These are phyloP conservation scores for Conus betulinus DNA, from an alignment of 1,140 invertebrate genomes.

Conservation along the genomic window DNA sequence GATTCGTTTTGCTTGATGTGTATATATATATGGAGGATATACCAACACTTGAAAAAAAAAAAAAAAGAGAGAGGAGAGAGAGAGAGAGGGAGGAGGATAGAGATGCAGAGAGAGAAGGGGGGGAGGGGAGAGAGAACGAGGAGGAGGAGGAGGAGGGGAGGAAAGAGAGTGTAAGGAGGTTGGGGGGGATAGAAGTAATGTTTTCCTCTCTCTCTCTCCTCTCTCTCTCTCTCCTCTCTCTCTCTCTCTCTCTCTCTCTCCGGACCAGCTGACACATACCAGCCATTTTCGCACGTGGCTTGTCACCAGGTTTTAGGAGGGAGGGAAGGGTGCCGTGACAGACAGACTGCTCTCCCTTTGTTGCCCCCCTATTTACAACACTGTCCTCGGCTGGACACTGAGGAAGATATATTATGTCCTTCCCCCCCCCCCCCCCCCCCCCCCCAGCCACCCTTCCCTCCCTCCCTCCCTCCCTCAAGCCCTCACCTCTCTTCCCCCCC, in stretches of 20 bases:
- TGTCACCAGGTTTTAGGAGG: not conserved
- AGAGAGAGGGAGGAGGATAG: too few relatives aligned
- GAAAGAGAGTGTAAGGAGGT: too few relatives aligned
- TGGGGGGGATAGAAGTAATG: too few relatives aligned
- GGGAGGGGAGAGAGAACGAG: too few relatives aligned
- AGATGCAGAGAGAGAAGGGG: too few relatives aligned
- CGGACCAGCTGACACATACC: not conserved
- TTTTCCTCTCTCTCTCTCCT: too few relatives aligned
- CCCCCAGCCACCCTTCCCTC: not conserved
- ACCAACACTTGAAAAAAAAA: too few relatives aligned
- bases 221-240: too few relatives aligned
- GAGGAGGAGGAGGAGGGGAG: not conserved
- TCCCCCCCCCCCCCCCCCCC: not conserved
- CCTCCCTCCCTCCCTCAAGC: not conserved
- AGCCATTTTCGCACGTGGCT: conserved; percentile 29
- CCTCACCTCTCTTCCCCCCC: too few relatives aligned
- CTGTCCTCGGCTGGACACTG: not conserved
- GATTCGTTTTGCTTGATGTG: too few relatives aligned
- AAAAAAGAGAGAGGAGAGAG: not conserved
- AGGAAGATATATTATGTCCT: not conserved
- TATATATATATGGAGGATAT: not conserved
- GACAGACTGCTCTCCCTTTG: not conserved
- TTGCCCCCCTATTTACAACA: not conserved
- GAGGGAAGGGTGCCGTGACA: not conserved
- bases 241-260: not conserved